These are phyloP conservation scores for Cyrtorhinus lividipennis DNA, from an alignment of 1,140 invertebrate species.

Conservation along the genomic window DNA sequence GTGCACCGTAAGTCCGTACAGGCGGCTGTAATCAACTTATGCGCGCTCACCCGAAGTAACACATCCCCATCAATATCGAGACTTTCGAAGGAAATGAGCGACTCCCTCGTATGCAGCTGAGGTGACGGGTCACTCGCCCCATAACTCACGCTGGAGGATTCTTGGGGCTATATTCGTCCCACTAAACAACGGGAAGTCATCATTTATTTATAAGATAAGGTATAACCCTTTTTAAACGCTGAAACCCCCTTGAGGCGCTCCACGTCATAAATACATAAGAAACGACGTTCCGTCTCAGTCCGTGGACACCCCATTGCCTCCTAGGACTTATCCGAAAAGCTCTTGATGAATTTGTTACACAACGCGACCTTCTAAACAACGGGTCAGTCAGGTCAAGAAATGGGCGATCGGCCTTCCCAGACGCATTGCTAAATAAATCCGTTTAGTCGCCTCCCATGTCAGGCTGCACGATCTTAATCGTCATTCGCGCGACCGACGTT, in stretches of 20 bases:
- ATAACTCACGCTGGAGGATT: background rate
- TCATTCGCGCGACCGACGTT: too few relatives aligned
- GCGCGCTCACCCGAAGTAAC: background rate
- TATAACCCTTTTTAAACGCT: background rate
- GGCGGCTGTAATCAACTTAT: background rate
- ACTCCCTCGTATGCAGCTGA: background rate
- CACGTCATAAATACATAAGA: background rate
- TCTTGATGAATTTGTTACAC: too few relatives aligned
- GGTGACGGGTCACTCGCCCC: constrained; percentile 4
- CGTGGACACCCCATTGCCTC: background rate
- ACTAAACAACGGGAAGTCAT: background rate
- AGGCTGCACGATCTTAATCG: too few relatives aligned
- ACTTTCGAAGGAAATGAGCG: background rate
- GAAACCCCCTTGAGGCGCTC: background rate
- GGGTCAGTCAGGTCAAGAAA: too few relatives aligned
- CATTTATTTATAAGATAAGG: background rate
- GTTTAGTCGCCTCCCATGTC: too few relatives aligned
- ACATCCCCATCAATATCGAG: background rate
- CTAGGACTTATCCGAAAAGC: background rate
- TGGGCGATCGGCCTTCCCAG: too few relatives aligned
- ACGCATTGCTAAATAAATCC: too few relatives aligned
- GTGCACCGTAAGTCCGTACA: background rate
- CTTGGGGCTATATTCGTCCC: background rate
- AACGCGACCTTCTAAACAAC: too few relatives aligned
- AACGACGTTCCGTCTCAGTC: background rate